A percentile compares a stretch with the other conserved stretches of the same genome.
Evolutionary conservation across 2,113 vertebrate genomes (phyloP).

Genomic region (Morone chrysops): DNA sequence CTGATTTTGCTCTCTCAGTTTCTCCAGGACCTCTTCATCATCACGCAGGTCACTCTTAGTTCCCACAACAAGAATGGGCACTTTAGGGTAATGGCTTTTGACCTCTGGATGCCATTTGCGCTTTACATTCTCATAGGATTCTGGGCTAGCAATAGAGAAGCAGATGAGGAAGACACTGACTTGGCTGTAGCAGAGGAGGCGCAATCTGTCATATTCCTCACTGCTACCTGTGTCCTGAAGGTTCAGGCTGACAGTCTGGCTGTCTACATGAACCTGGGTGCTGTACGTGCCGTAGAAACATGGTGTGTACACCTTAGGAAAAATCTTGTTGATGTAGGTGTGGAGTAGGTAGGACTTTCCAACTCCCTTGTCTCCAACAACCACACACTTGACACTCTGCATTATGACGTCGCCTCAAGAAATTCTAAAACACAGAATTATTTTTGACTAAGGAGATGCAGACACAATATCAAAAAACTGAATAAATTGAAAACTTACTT

Average conservation of each 20-base stretch:
- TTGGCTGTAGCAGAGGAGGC: constrained; percentile 88
- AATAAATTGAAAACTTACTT: background rate
- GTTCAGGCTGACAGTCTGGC: constrained; percentile 86
- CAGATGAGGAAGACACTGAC: constrained; percentile 92
- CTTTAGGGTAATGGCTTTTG: constrained; percentile 89
- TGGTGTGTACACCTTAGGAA: constrained; percentile 90
- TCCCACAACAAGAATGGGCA: constrained; percentile 90
- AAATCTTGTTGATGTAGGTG: constrained; percentile 89
- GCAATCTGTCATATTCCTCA: constrained; percentile 88
- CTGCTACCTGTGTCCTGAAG: constrained; percentile 89
- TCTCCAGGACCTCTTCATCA: constrained; percentile 86
- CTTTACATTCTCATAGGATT: constrained; percentile 90
- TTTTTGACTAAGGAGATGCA: too few species aligned
- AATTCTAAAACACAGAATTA: constrained; percentile 8
- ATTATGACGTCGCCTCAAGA: constrained; percentile 59
- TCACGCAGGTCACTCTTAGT: constrained; percentile 92
- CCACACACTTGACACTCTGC: constrained; percentile 91
- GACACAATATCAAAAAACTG: background rate
- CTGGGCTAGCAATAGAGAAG: constrained; percentile 89
- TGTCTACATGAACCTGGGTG: constrained; percentile 67
- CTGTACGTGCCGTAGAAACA: constrained; percentile 89
- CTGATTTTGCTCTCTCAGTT: constrained; percentile 91
- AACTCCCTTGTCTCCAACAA: constrained; percentile 88
- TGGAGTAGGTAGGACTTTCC: constrained; percentile 89
- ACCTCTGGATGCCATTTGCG: constrained; percentile 92